Base-by-base conservation (phyloP, 1,140 invertebrate genomes). In the Stratiolaelaps scimitus region DNA sequence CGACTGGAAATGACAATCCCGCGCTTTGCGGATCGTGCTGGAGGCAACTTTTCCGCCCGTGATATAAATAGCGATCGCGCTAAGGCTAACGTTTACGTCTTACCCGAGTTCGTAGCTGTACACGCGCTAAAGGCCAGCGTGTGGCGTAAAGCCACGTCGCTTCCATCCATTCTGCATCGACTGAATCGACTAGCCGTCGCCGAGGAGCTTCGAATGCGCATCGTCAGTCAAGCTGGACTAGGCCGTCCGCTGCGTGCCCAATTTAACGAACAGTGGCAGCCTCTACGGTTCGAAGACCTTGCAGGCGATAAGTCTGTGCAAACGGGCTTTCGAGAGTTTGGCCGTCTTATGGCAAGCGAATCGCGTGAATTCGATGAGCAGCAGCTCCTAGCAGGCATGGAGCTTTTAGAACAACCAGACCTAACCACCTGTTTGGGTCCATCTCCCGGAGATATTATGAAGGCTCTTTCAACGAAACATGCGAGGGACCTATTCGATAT, bases 401-500 rank as follows among this genome's bases (percentile, higher is more conserved):
- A 40, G 10, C 34, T 40, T 40, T 40, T 40, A 40, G 34, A 40
- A 10, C 53, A 60, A 10, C 53, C 53, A n/a, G 53, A 60, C 20
- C 23, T 60, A 26, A 26, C 26, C 15, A 60, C 15, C 20, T 60
- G 53, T 34, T 60, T 60, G 53, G 53, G 53, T 29, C 53, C 53
- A 29, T 60, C 53, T 26, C 53, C 53, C 15, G 26, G 53, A 15
- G 53, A 60, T 60, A 20, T 60, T 29, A 60, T 60, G 53, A 60
- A 60, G 34, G 53, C 53, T 26, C 34, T 60, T 17, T 29, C 53
- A 15, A 60, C 53, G 10, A 60, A 26, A 26, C 26, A 15, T 5
- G 26, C 26, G 15, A 13, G 26, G 1, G 53, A 60, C 26, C 15
- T 60, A 17, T 60, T 60, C 20, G 53, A 60, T 26, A 26, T 60